Evolutionary conservation across 2,113 vertebrate genomes (phyloP), one percentile per base, ranked within the genome.

Genomic region (Thermophis baileyi): DNA sequence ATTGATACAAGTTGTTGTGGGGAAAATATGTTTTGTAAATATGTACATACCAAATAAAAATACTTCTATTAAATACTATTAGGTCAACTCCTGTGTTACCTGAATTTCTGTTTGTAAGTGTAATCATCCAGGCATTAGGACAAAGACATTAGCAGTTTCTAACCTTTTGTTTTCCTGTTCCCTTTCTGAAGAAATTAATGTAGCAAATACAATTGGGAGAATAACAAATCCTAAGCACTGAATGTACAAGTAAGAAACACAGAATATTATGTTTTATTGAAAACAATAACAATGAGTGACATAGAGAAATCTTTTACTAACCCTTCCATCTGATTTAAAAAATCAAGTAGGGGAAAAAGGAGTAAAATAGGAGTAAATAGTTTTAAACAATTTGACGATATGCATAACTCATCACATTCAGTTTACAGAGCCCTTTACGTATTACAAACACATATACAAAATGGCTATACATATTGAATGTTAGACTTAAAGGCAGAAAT

Each of bases 391-490:
- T 94, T 90, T 95, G 88, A 93, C 94, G 93, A 92, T 96, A 96
- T 92, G 94, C 57, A 93, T 55, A 96, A 92, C 89, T 95, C 94
- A 90, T 89, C 93, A 94, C 91, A 92, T 89, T 95, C 94, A 95
- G 92, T 91, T 97, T 74, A 93, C 85, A 95, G 94, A 97, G 97
- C 97, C 96, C 96, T 97, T 97, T 95, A 95, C 50, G 60, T 94
- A 95, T 95, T 92, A 96, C 96, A 97, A 95, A 88, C 96, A 97
- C 95, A 90, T 97, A 97, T 97, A 96, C 57, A 92, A 94, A 94
- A 96, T 87, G 93, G 91, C 57, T 92, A 94, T 96, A 96, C 60
- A 91, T 81, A 94, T 49, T 92, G 89, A 91, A 92, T 85, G 63
- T 7, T 20, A 89, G 91, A 85, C 51, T 94, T 92, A 94, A 95